Evolutionary conservation across 2,113 vertebrate species (phyloP), one percentile per base, ranked within the genome.

Genomic region (Anarrhichthys ocellatus): DNA sequence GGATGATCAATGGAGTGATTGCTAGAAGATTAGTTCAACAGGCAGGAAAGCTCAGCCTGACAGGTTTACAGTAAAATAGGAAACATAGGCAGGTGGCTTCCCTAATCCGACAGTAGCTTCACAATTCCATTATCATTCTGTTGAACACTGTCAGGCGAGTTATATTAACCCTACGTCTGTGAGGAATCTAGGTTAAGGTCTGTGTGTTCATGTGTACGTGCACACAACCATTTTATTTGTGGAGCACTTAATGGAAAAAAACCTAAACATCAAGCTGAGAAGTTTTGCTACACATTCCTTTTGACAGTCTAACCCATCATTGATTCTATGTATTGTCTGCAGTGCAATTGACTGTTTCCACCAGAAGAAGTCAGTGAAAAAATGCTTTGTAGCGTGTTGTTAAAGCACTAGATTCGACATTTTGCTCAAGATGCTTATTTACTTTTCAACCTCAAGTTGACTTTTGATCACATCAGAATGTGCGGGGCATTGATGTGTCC

Each of bases 111-210:
- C 66, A 36, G 15, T 22, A 48, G 40, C 34, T 58, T 56, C 22
- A 75, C n/a, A 1, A 66, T 66, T 74, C 58, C 44, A 73, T 85
- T 65, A 73, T 62, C 32, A 40, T 40, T 77, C 52, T 66, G 69
- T 32, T 69, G 38, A 81, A 61, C 32, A 52, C 15, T 77, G 56
- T 70, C 42, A 38, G 38, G 4, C 1, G 3, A 29, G 48, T 40
- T 22, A 20, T 56, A 76, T 58, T 77, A 67, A 76, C 73, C 27
- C 44, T 44, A 65, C 8, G 10, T 68, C 73, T 64, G 18, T 48
- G 52, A 27, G 29, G 15, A 64, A 62, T 82, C 58, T 76, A 44
- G 50, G 65, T 62, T 71, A 63, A 15, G 11, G 58, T 61, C 11
- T 27, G 71, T 36, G n/a, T 38, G 20, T 64, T 1, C 15, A 9